Evolutionary conservation across 2,888 invertebrate species (phyloP), one percentile per base, ranked within the genome.

Genomic region (Brenthis daphne): DNA sequence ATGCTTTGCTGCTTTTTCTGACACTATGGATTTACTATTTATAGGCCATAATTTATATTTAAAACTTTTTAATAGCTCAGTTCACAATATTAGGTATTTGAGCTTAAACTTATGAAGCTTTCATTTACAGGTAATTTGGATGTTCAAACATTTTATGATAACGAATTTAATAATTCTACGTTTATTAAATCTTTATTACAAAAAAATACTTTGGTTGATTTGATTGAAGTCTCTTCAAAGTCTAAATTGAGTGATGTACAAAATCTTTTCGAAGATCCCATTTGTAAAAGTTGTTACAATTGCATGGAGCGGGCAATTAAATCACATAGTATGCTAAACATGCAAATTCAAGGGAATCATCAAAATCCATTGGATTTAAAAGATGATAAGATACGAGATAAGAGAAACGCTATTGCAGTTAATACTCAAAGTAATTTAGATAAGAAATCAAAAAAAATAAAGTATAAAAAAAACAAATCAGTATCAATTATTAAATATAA

Each of bases 401-500:
- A 81, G 70, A 77, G 85, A 71, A 77, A 78, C 33, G 29, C 67
- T 1, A 64, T 50, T 29, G 3, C 50, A 29, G 50, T 74, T 0
- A 66, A 63, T 14, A 64, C 24, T 43, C 65, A 65, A 8, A 53
- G 14, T 51, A 74, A 73, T 68, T 63, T 63, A 61, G 68, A 54
- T 48, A 73, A 70, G 29, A 74, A 70, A 69, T 47, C 20, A 14
- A 67, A 73, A 68, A 80, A 75, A n/a, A 56, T 64, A 16, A 82
- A 78, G 77, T 29, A 73, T 0, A 84, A 78, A 70, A 83, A 77
- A 65, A 80, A 74, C 56, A 83, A 83, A 75, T 69, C 77, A 6
- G 77, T 85, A 0, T 80, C 80, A 14, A 83, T 90, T 1, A 86
- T 84, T 11, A 89, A 87, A 78, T 89, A 85, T 68, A 83, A 79